Evolutionary conservation across 1,140 invertebrate genomes (phyloP).

Genomic region (Babylonia areolata): DNA sequence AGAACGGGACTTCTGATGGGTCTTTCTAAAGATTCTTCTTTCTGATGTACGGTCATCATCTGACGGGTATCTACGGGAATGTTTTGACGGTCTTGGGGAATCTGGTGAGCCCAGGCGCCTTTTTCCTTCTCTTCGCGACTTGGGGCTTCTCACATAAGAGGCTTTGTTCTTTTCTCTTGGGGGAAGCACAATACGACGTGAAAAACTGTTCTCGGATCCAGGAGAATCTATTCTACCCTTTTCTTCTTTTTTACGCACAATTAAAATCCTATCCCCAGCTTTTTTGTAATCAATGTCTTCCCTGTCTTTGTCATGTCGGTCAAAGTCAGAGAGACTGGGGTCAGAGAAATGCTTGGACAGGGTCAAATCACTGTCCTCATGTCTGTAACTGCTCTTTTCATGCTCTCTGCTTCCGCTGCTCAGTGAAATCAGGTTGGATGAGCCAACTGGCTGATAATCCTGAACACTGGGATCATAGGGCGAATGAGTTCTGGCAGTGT

Average conservation of each 20-base stretch:
- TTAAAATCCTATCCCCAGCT: conserved; percentile 29
- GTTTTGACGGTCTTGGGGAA: conserved; percentile 15
- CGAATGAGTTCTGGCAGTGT: not conserved
- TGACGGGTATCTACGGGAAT: conserved; percentile 24
- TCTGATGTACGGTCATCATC: conserved; percentile 9
- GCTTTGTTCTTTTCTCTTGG: conserved; percentile 24
- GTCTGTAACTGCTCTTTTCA: not conserved
- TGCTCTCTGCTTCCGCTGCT: not conserved
- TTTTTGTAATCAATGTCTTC: not conserved
- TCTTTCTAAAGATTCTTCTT: not conserved
- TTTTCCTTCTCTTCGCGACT: conserved; percentile 7
- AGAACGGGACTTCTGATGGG: not conserved
- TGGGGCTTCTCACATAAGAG: not conserved
- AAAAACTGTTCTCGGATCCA: conserved; percentile 23
- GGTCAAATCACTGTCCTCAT: not conserved
- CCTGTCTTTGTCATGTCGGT: not conserved
- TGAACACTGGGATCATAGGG: conserved; percentile 14
- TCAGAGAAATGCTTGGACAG: not conserved
- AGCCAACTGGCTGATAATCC: not conserved
- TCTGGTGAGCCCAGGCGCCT: not conserved
- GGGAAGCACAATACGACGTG: conserved; percentile 28
- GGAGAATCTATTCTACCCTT: conserved; percentile 3
- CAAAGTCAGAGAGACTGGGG: not conserved
- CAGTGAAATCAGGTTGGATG: conserved; percentile 22
- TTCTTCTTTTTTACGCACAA: conserved; percentile 28